Conservation (phyloP, 2,113 vertebrate genomes). For the Pristiophorus japonicus region DNA sequence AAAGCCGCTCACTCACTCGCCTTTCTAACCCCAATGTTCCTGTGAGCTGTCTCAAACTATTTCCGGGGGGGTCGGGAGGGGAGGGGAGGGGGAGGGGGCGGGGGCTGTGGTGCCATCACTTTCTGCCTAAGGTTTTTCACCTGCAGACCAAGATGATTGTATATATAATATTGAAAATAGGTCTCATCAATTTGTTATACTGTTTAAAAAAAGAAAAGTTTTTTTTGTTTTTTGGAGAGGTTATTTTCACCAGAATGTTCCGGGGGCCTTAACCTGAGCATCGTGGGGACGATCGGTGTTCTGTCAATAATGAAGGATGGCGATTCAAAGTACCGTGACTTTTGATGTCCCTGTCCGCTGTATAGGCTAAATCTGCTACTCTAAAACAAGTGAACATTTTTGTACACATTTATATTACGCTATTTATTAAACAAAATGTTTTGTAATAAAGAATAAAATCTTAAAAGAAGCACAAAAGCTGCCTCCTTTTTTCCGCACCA, state of each 20-base stretch:
- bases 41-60: not conserved
- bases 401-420: conserved; percentile 37
- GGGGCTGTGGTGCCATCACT: not conserved
- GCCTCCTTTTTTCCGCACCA: not conserved
- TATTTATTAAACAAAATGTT: conserved; percentile 38
- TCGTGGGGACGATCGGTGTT: not conserved
- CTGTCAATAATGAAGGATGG: conserved; percentile 12
- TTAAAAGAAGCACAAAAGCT: conserved; percentile 26
- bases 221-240: conserved; percentile 18
- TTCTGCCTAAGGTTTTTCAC: not conserved
- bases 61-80: not conserved
- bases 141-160: conserved; percentile 37
- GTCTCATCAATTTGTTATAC: conserved; percentile 21
- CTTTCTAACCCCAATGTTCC: not conserved
- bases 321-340: not conserved
- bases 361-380: conserved; percentile 24
- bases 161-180: conserved; percentile 20
- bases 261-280: conserved; percentile 20
- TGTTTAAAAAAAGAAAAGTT: not conserved
- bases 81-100: too few relatives aligned
- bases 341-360: conserved; percentile 14
- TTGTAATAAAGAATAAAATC: conserved; percentile 36
- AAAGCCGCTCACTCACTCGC: not conserved
- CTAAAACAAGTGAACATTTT: conserved; percentile 36
- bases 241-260: conserved; percentile 35